A percentile compares a stretch with the other conserved stretches of the same genome.
phyloP scores from a whole-genome alignment of 1,140 invertebrate genomes.

The Megalopta genalis region DNA sequence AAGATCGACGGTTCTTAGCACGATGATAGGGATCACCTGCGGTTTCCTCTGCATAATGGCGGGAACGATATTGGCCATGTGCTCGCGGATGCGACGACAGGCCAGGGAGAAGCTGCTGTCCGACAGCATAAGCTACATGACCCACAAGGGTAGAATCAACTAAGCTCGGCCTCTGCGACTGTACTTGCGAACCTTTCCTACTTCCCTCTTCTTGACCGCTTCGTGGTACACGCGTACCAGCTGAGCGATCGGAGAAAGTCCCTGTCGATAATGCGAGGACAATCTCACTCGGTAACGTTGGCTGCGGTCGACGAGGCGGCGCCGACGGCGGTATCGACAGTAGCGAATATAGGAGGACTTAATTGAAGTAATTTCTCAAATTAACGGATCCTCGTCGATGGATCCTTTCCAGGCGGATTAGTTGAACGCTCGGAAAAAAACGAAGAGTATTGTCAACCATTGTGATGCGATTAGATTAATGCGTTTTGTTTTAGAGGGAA shows the following conservation, averaged over 20 bases:
- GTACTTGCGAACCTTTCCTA: conserved; percentile 26
- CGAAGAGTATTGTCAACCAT: conserved; percentile 1
- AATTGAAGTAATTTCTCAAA: neutral
- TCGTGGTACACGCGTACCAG: conserved; percentile 8
- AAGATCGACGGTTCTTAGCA: conserved; percentile 87
- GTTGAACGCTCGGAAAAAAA: neutral
- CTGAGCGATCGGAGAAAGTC: neutral
- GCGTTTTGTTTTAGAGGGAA: neutral
- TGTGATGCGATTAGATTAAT: conserved; percentile 11
- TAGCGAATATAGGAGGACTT: neutral
- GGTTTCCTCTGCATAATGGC: conserved; percentile 85
- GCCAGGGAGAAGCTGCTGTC: conserved; percentile 79
- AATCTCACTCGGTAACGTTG: conserved; percentile 4
- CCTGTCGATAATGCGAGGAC: conserved; percentile 35
- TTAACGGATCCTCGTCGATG: neutral
- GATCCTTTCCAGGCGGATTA: neutral
- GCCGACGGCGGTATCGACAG: neutral
- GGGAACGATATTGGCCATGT: conserved; percentile 86
- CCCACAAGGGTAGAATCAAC: conserved; percentile 87
- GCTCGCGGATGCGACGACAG: conserved; percentile 84
- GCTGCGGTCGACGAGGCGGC: neutral
- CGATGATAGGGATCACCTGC: conserved; percentile 85
- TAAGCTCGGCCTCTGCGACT: conserved; percentile 69
- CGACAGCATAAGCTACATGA: conserved; percentile 85
- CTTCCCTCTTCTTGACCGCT: conserved; percentile 10